A percentile compares a stretch with the other conserved stretches of the same genome.
Evolutionary conservation across 1,140 invertebrate species (phyloP).

Genomic region (Olivierus martensii): DNA sequence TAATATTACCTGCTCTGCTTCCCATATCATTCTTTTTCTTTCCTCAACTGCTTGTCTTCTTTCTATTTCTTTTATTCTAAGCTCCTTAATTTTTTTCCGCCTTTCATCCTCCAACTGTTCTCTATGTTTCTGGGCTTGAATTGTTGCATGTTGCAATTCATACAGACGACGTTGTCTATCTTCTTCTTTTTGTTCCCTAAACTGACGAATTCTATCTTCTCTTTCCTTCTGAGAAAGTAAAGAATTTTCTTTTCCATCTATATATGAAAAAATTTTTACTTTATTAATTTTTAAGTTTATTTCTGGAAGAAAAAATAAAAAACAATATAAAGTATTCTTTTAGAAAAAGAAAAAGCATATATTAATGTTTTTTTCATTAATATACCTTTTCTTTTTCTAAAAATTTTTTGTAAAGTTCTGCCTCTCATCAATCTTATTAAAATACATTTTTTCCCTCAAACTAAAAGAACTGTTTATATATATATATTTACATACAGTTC

Average conservation of each 20-base stretch:
- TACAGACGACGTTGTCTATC: conserved; percentile 69
- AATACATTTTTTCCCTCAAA: no score
- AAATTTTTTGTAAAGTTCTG: no score
- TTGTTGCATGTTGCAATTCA: conserved; percentile 67
- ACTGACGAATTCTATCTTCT: conserved; percentile 32
- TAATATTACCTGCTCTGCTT: conserved; percentile 44
- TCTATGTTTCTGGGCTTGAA: conserved; percentile 68
- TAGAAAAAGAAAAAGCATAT: no score
- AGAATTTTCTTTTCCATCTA: background rate
- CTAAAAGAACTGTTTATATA: no score
- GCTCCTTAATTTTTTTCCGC: conserved; percentile 59
- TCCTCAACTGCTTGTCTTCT: conserved; percentile 66
- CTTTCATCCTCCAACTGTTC: conserved; percentile 76
- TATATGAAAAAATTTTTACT: no score
- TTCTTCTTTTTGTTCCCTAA: conserved; percentile 63
- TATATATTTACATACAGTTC: no score
- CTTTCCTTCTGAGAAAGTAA: conserved; percentile 22
- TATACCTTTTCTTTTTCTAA: no score
- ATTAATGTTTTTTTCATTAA: no score
- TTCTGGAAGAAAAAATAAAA: no score
- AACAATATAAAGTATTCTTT: no score
- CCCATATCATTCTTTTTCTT: conserved; percentile 68
- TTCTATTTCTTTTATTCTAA: conserved; percentile 57
- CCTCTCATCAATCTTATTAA: no score
- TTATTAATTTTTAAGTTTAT: no score